Percentiles rank a stretch among this genome's conserved stretches.
phyloP scores from a whole-genome alignment of 2,113 vertebrate species.

The Heteronetta atricapilla region DNA sequence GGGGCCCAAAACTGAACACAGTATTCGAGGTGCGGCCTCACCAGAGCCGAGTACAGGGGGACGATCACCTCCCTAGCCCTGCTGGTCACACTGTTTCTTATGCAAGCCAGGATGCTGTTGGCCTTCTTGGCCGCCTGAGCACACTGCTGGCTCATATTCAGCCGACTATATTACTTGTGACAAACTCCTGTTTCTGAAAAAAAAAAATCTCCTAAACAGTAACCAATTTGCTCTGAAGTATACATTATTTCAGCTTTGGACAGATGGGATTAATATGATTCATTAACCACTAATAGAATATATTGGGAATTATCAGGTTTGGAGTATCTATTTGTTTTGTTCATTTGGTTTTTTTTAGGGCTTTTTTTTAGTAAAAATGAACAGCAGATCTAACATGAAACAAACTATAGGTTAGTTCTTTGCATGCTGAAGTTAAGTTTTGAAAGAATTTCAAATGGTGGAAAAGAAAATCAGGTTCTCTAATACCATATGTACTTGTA shows the following conservation, averaged over 20 bases:
- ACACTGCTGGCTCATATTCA: no score
- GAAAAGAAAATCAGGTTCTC: no score
- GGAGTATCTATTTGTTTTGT: not conserved
- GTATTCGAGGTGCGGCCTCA: no score
- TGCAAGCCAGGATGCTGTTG: no score
- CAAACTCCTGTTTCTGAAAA: constrained; percentile 62
- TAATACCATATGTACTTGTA: no score
- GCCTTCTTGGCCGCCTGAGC: no score
- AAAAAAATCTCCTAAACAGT: constrained; percentile 35
- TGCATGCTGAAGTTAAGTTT: no score
- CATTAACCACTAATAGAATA: constrained; percentile 71
- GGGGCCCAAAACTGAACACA: no score
- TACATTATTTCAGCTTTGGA: constrained; percentile 43
- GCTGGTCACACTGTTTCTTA: no score
- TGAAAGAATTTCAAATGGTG: no score
- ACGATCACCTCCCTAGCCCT: no score
- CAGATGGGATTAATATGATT: constrained; percentile 70
- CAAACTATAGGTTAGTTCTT: constrained; percentile 28
- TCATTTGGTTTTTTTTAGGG: not conserved
- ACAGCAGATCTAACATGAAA: constrained; percentile 69
- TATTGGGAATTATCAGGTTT: not conserved
- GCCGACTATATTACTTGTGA: constrained; percentile 72
- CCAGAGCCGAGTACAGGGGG: no score
- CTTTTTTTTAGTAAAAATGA: constrained; percentile 59
- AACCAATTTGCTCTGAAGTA: constrained; percentile 66